Evolutionary conservation across 2,113 vertebrate genomes (phyloP).

Genomic region (Halichoerus grypus): DNA sequence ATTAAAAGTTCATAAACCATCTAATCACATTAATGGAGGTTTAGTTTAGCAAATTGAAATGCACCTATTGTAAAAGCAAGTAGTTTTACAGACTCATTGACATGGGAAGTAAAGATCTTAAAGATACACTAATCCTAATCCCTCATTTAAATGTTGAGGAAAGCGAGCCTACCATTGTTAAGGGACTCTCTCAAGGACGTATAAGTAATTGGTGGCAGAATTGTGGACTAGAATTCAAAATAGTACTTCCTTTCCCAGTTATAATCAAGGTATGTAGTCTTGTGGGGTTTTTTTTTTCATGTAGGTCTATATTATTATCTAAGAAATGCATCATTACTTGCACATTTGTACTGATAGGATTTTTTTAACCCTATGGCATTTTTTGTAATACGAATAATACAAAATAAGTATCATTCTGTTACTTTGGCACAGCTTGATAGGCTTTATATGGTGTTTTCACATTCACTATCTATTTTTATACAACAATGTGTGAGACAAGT

Average conservation of each 20-base stretch:
- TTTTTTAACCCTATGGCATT: constrained; percentile 60
- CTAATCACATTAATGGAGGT: constrained; percentile 81
- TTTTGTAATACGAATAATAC: neutral
- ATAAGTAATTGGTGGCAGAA: neutral
- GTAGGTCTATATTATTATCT: constrained; percentile 65
- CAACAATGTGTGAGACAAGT: neutral
- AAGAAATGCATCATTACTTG: constrained; percentile 68
- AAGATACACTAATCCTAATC: constrained; percentile 8
- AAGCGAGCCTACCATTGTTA: neutral
- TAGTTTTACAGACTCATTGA: neutral
- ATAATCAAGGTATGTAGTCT: constrained; percentile 35
- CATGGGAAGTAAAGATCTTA: constrained; percentile 8
- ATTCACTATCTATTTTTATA: neutral
- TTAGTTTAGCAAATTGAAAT: constrained; percentile 76
- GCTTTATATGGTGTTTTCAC: neutral
- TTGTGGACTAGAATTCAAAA: neutral
- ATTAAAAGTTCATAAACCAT: constrained; percentile 80
- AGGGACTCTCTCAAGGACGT: neutral
- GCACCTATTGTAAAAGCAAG: constrained; percentile 58
- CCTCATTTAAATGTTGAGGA: constrained; percentile 8
- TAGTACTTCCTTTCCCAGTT: constrained; percentile 56
- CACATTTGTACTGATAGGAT: constrained; percentile 14
- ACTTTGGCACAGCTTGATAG: neutral
- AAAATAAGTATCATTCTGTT: neutral
- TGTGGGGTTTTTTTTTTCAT: constrained; percentile 66